A percentile compares a stretch with the other conserved stretches of the same genome.
Evolutionary conservation across 2,888 invertebrate genomes (phyloP).

Genomic region (Ornithoptera priamus): DNA sequence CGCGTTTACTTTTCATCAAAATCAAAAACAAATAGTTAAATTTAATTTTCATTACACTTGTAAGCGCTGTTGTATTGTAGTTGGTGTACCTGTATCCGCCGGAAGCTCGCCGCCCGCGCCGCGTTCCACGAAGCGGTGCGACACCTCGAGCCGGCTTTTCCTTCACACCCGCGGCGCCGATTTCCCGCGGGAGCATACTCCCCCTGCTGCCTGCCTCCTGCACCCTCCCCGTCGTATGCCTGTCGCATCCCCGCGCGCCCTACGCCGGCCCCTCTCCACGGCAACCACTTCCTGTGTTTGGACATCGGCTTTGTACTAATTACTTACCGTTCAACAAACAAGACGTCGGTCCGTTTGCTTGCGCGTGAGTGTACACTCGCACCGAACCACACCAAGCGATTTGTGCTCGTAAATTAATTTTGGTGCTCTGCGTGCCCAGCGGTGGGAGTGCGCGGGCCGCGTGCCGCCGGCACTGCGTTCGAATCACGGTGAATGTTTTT

Average conservation of each 20-base stretch:
- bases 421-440: no score
- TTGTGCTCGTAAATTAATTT: background rate
- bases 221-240: no score
- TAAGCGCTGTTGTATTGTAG: no score
- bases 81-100: no score
- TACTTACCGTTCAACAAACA: conserved; percentile 18
- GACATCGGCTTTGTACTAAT: conserved; percentile 19
- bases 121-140: conserved; percentile 27
- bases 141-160: conserved; percentile 48
- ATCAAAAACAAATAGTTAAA: no score
- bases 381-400: background rate
- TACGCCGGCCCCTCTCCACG: no score
- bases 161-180: conserved; percentile 39
- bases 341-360: conserved; percentile 25
- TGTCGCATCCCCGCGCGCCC: no score
- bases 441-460: no score
- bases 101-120: background rate
- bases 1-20: no score
- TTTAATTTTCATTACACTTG: no score
- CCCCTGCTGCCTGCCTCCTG: background rate
- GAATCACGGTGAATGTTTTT: no score
- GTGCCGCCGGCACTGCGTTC: no score
- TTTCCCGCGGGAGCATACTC: conserved; percentile 33
- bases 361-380: background rate
- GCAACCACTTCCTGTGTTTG: conserved; percentile 19